Conservation (phyloP, 2,113 vertebrate species). For the Pithys albifrons region DNA sequence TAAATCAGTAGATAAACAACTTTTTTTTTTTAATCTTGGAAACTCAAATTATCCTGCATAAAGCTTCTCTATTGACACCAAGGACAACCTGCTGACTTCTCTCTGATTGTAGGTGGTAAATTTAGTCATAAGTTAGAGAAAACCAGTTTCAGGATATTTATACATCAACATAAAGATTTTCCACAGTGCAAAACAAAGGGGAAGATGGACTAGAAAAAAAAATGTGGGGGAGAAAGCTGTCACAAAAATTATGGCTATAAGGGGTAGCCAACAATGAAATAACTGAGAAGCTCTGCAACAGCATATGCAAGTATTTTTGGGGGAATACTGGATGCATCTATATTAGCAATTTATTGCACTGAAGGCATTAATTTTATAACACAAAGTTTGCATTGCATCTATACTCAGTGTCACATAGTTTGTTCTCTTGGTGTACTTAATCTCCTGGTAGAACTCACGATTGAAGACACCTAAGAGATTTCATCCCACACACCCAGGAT, state of each 20-base stretch:
- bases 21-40: not conserved
- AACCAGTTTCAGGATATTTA: not conserved
- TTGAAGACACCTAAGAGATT: not conserved
- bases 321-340: not conserved
- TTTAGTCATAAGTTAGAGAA: not conserved
- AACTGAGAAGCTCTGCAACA: not conserved
- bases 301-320: not conserved
- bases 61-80: not conserved
- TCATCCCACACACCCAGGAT: not conserved
- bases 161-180: not conserved
- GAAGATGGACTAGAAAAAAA: not conserved
- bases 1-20: not conserved
- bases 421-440: not conserved
- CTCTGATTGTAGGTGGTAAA: not conserved
- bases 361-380: not conserved
- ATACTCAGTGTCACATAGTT: rapidly evolving
- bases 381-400: not conserved
- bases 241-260: not conserved
- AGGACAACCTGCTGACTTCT: not conserved
- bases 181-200: not conserved
- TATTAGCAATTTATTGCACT: not conserved
- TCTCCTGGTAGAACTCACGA: not conserved
- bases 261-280: not conserved
- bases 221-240: too few relatives aligned
- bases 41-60: not conserved